Conservation (phyloP, 2,113 vertebrate species). For the Oreotrochilus melanogaster region DNA sequence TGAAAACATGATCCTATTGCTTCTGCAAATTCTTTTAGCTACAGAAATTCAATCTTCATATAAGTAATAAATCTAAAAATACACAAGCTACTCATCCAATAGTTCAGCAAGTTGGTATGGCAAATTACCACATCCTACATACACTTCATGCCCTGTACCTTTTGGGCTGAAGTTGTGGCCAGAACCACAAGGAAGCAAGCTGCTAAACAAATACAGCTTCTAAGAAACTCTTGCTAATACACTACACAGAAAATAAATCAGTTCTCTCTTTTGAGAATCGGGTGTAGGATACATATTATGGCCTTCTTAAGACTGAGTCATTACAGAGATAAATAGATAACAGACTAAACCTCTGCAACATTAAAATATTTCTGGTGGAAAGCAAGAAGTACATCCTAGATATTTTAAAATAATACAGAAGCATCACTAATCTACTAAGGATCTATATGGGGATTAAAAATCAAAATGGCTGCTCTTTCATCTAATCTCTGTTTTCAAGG, state of each 20-base stretch:
- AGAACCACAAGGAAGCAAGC: neutral
- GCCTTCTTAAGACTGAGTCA: neutral
- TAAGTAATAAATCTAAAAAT: neutral
- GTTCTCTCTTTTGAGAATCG: neutral
- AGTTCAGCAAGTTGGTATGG: neutral
- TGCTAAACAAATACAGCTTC: neutral
- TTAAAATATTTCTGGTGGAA: neutral
- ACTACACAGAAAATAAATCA: neutral
- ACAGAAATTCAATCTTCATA: neutral
- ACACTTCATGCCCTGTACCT: neutral
- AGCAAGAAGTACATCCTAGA: neutral
- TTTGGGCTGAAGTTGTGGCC: neutral
- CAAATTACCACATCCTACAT: neutral
- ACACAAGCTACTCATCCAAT: slow-evolving; percentile 9
- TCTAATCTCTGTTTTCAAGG: neutral
- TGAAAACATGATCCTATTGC: neutral
- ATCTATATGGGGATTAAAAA: neutral
- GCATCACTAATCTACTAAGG: neutral
- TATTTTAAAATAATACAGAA: neutral
- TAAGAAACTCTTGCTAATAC: neutral
- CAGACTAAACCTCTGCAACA: neutral
- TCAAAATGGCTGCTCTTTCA: neutral
- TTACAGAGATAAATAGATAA: neutral
- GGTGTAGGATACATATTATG: neutral
- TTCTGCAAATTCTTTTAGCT: slow-evolving; percentile 8